Conservation (phyloP, 2,113 vertebrate genomes). For the Nannobrachium achirus region DNA sequence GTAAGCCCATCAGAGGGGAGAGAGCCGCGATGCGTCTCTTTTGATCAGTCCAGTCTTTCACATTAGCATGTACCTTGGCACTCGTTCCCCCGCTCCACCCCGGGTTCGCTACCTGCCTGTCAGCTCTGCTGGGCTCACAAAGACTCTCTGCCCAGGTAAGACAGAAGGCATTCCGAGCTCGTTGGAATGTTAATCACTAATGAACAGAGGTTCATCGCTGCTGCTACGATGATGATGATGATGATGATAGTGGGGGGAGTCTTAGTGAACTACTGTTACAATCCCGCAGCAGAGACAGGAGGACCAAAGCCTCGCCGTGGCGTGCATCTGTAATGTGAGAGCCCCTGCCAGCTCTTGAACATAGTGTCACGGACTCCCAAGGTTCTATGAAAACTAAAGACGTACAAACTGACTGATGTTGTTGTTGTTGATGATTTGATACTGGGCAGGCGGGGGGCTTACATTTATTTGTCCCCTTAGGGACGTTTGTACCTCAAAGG, state of each 20-base stretch:
- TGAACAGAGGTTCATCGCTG: slow-evolving; percentile 28
- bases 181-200: slow-evolving; percentile 56
- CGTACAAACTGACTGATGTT: slow-evolving; percentile 19
- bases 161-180: slow-evolving; percentile 42
- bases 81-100: slow-evolving; percentile 10
- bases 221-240: neutral
- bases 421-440: slow-evolving; percentile 33
- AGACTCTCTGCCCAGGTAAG: slow-evolving; percentile 49
- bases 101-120: slow-evolving; percentile 50
- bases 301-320: slow-evolving; percentile 31
- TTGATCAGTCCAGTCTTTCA: slow-evolving; percentile 57
- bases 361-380: neutral
- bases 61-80: slow-evolving; percentile 64
- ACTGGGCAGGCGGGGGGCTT: neutral
- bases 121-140: slow-evolving; percentile 29
- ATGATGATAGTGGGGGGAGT: slow-evolving; percentile 23
- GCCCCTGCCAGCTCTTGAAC: slow-evolving; percentile 7
- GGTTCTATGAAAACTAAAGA: neutral
- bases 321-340: slow-evolving; percentile 39
- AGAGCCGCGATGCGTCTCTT: slow-evolving; percentile 43
- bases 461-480: slow-evolving; percentile 1
- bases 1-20: slow-evolving; percentile 52
- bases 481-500: slow-evolving; percentile 32
- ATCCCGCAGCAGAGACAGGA: slow-evolving; percentile 37
- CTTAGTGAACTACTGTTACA: slow-evolving; percentile 27